Base-by-base conservation (phyloP, 1,140 invertebrate genomes). In the Heliconius congener region DNA sequence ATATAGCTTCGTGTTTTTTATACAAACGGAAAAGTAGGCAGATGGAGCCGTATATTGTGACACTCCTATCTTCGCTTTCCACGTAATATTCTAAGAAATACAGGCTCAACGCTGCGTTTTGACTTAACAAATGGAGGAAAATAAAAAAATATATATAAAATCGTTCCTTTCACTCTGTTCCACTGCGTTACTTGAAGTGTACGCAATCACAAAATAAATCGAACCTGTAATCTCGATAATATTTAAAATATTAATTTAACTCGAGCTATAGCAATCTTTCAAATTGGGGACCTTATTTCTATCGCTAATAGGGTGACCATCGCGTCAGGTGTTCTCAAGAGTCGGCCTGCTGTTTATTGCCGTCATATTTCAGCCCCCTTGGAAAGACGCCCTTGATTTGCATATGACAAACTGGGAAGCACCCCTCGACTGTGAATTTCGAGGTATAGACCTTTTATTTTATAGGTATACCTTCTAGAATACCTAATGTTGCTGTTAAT, bases 251-350 rank as follows among this genome's bases (percentile, higher is more conserved):
- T 23, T 66, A 57, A 57, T 66, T 30, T 16, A 27, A 66, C 4
- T 66, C 23, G 0, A 30, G 19, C 60, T 18, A 66, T 3, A 30
- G 13, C 60, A 30, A 66, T 66, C 60, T 66, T 66, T 66, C 60
- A 66, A 66, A 27, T 30, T 13, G 27, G 60, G 60, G 60, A 66
- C 60, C 27, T 66, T 66, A 66, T 66, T 66, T 66, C 60, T 66
- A 66, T 66, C 37, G 57, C 57, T 83, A 76, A 83, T 83, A 77
- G 84, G 84, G 81, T 86, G 84, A 84, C 81, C 83, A 84, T 84
- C 76, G 82, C 75, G 84, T 84, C 84, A 86, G 84, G 83, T 84
- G 84, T 82, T 84, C 71, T 73, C 81, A 84, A 84, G 78, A 83
- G 84, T 80, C 76, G 81, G 78, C 76, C 81, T 84, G 83, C 83